phyloP scores from a whole-genome alignment of 2,797 vertebrate species.

The Mormyrus proboscirostris region DNA sequence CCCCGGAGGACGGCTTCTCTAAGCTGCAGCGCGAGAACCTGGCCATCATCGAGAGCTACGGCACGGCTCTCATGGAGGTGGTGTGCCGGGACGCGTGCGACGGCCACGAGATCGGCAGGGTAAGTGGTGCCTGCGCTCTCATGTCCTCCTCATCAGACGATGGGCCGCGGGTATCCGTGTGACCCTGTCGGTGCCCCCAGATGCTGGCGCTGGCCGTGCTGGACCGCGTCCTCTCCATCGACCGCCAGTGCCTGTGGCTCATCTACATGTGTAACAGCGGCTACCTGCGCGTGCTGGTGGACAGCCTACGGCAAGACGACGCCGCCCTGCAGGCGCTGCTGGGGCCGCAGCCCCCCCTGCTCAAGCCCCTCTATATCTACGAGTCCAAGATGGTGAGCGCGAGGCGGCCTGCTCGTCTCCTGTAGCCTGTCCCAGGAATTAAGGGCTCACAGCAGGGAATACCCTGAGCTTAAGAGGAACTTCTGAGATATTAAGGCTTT shows the following conservation, averaged over 20 bases:
- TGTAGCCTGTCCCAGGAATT: neutral
- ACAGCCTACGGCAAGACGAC: conserved; percentile 87
- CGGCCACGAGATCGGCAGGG: conserved; percentile 91
- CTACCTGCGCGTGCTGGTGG: conserved; percentile 89
- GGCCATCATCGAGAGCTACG: conserved; percentile 90
- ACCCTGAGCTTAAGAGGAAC: neutral
- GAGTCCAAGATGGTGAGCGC: conserved; percentile 92
- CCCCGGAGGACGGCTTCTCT: conserved; percentile 90
- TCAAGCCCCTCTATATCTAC: conserved; percentile 92
- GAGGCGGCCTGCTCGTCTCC: neutral
- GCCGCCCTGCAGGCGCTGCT: conserved; percentile 79
- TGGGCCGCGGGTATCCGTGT: neutral
- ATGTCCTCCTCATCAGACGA: neutral
- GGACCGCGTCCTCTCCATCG: conserved; percentile 89
- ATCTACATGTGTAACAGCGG: conserved; percentile 89
- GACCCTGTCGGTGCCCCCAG: conserved; percentile 45
- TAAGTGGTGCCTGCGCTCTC: conserved; percentile 41
- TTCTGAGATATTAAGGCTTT: neutral
- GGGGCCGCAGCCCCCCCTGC: conserved; percentile 82
- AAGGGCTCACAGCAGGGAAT: neutral
- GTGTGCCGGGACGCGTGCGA: conserved; percentile 94
- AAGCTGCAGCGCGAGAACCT: conserved; percentile 93
- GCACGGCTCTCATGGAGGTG: conserved; percentile 92
- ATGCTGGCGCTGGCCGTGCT: conserved; percentile 91
- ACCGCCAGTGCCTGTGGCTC: conserved; percentile 92